These are phyloP conservation scores for Glaucidium brasilianum DNA, from an alignment of 2,113 vertebrate genomes.

Conservation along the genomic window DNA sequence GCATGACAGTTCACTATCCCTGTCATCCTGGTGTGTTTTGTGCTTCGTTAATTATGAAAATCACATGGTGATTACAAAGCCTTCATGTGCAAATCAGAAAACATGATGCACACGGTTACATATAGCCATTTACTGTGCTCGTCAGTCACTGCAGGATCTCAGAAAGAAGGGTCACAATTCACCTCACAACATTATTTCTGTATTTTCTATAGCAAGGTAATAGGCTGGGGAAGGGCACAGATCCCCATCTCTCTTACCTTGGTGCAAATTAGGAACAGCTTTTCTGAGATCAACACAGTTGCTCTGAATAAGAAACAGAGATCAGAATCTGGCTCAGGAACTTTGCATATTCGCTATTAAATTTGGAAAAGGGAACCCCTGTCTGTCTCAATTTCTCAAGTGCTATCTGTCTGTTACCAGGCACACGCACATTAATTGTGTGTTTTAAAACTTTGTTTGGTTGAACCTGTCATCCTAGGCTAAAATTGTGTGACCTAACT, in stretches of 20 bases:
- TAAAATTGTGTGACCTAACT: constrained; percentile 65
- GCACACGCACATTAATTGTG: constrained; percentile 51
- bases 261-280: neutral
- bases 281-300: neutral
- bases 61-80: neutral
- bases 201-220: neutral
- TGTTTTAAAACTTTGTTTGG: constrained; percentile 56
- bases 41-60: constrained; percentile 31
- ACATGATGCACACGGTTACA: neutral
- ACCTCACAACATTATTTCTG: neutral
- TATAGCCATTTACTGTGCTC: neutral
- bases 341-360: constrained; percentile 51
- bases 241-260: neutral
- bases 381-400: constrained; percentile 61
- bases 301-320: neutral
- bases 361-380: constrained; percentile 56
- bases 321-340: constrained; percentile 23
- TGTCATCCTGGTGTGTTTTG: neutral
- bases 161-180: neutral
- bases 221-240: neutral
- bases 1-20: neutral
- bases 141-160: neutral
- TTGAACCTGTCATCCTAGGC: constrained; percentile 63
- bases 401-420: constrained; percentile 59
- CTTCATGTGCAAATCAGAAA: constrained; percentile 44